Percentiles rank a stretch among this genome's conserved stretches.
These are phyloP conservation scores for Hylaeus anthracinus DNA, from an alignment of 1,140 invertebrate species.

Conservation along the genomic window DNA sequence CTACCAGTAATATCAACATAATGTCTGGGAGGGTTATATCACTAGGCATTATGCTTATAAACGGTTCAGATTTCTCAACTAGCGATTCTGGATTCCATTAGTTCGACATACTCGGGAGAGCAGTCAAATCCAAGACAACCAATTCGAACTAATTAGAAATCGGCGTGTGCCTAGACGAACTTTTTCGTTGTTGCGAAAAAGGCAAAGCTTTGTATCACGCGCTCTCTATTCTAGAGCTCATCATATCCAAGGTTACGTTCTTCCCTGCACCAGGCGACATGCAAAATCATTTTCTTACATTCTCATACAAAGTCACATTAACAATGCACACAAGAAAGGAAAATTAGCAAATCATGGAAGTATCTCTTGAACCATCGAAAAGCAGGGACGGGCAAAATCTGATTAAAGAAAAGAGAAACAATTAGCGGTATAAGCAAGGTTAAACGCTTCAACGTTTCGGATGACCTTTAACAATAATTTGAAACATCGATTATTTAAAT, in stretches of 20 bases:
- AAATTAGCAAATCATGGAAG: no score
- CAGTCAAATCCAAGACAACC: conserved; percentile 73
- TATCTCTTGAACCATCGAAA: no score
- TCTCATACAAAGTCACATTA: background rate
- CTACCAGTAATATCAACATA: conserved; percentile 67
- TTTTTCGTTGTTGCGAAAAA: conserved; percentile 42
- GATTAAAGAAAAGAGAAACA: no score
- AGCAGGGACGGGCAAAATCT: no score
- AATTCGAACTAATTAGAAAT: conserved; percentile 54
- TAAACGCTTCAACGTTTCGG: no score
- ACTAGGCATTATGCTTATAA: conserved; percentile 55
- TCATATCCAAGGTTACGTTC: conserved; percentile 67
- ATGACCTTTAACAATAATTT: no score
- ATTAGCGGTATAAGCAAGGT: no score
- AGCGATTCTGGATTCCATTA: conserved; percentile 18
- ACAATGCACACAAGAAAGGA: background rate
- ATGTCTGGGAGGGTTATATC: conserved; percentile 61
- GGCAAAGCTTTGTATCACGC: conserved; percentile 45
- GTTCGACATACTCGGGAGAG: conserved; percentile 62
- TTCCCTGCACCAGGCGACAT: conserved; percentile 66
- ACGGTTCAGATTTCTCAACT: conserved; percentile 6
- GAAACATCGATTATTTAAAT: no score
- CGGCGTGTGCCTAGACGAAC: conserved; percentile 37
- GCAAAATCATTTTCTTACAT: conserved; percentile 54
- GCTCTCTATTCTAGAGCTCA: conserved; percentile 62